These are phyloP conservation scores for Drosophila leonis DNA, from an alignment of 2,888 invertebrate genomes.

Conservation along the genomic window DNA sequence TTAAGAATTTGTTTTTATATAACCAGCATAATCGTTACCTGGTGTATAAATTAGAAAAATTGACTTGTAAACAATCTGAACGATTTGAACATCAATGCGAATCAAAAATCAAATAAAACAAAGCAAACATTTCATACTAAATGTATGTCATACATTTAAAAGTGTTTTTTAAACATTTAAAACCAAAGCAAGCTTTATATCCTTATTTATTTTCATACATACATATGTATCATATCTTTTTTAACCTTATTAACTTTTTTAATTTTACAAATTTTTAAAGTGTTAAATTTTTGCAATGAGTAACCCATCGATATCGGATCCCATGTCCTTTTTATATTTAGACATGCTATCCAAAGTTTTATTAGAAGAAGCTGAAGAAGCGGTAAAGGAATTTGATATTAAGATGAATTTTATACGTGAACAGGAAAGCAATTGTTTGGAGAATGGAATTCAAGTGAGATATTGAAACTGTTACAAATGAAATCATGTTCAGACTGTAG, in stretches of 20 bases:
- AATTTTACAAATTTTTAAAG: background rate
- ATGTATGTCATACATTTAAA: background rate
- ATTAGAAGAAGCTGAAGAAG: conserved; percentile 52
- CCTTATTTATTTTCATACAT: background rate
- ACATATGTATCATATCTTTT: conserved; percentile 1
- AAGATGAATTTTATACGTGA: conserved; percentile 54
- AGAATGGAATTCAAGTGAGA: conserved; percentile 48
- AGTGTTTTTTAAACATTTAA: background rate
- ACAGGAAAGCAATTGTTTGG: conserved; percentile 38
- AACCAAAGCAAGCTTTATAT: background rate
- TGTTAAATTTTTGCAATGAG: conserved; percentile 37
- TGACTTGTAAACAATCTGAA: background rate
- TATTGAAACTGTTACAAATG: too few species aligned
- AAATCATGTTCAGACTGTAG: background rate
- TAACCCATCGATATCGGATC: conserved; percentile 20
- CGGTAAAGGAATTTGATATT: conserved; percentile 48
- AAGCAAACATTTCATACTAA: background rate
- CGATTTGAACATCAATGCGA: too few species aligned
- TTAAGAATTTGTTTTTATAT: too few species aligned
- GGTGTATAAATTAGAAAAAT: background rate
- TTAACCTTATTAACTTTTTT: background rate
- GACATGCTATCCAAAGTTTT: conserved; percentile 56
- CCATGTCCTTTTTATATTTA: conserved; percentile 59
- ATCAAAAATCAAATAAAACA: background rate
- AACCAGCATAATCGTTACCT: too few species aligned